Base-by-base conservation (phyloP, 2,888 invertebrate species). In the Aphodius sticticus region DNA sequence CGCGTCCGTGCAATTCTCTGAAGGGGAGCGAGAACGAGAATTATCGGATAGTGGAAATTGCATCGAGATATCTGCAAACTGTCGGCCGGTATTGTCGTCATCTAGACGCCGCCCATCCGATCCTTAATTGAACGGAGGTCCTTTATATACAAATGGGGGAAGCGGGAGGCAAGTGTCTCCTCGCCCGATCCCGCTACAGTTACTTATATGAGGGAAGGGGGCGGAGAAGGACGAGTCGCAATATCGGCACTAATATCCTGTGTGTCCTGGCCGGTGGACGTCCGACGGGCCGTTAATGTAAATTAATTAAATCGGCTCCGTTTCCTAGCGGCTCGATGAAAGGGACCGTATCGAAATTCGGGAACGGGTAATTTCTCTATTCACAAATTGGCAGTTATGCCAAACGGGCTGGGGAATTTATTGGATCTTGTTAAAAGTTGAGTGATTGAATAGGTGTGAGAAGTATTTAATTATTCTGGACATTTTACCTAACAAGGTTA, bases 61-160 rank as follows among this genome's bases (percentile, higher is more conserved):
- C 70, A 70, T 70, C 70, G 14, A 70, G 70, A 70, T 70, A 70
- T 70, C 70, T 16, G 70, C 70, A 70, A 70, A 70, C 70, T 70
- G 70, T 70, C 70, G 15, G 70, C 70, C 26, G 70, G 70, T 15
- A 70, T 26, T 15, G 26, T 16, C 70, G 70, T 70, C 70, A 70
- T 70, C 70, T 53, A 53, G 53, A 53, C 53, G 53, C 7, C 53
- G 53, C 12, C 70, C 70, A 70, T 26, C 26, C 15, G 70, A 70
- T 70, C 70, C 70, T 26, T 70, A 70, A 70, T 70, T 70, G 70
- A 70, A 70, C 70, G 70, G 70, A 70, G 16, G 70, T 70, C 70
- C 70, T 70, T 70, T 70, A 70, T 70, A 70, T 70, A 70, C 70
- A 70, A 70, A 70, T 70, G 70, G 70, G 70, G 70, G 14, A 53